Evolutionary conservation across 53 echinoderm and acorn worm genomes (phyloP), one percentile per base, ranked within the genome.

Genomic region (Astropecten irregularis): DNA sequence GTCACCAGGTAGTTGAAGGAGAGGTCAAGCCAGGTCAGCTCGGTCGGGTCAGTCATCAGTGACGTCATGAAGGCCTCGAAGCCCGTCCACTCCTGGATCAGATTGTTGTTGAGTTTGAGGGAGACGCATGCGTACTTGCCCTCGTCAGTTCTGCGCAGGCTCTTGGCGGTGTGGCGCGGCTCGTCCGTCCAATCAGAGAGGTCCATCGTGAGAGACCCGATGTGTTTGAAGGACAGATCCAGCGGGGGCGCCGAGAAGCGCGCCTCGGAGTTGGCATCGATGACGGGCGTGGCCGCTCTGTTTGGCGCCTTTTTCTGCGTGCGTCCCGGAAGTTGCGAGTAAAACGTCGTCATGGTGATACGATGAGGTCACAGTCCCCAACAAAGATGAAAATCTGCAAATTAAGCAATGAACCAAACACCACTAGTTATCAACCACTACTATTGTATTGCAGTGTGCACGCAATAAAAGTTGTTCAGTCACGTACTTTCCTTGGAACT

Each of bases 51-150:
- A 46, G 66, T 39, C 34, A 96, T 25, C 27, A 90, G 53, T 60
- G 87, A 60, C 40, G 65, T 52, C 25, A 94, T 20, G 47, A 96
- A 89, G 1, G 29, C 33, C 14, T 73, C 76, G 54, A 96, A 94
- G 1, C 96, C 96, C 3, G 55, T 67, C 96, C 93, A 94, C 23
- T 86, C 77, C 49, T 86, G 91, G 5, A 96, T 47, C 28, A 93
- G 58, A 76, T 96, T 96, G 87, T 96, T 96, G 84, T 86, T 91
- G 19, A 96, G 74, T 40, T 96, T 96, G 51, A 96, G 72, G 3
- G 91, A 57, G 0, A 89, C 89, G 65, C 77, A 87, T 48, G 69
- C 82, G 77, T 86, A 96, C 44, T 91, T 93, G n/a, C 93, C 96
- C 23, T 89, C 85, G 18, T 71, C 60, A 42, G 86, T 87, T 51